Percentiles rank a stretch among this genome's conserved stretches.
phyloP scores from a whole-genome alignment of 2,888 invertebrate species.

The Andrena camellia region DNA sequence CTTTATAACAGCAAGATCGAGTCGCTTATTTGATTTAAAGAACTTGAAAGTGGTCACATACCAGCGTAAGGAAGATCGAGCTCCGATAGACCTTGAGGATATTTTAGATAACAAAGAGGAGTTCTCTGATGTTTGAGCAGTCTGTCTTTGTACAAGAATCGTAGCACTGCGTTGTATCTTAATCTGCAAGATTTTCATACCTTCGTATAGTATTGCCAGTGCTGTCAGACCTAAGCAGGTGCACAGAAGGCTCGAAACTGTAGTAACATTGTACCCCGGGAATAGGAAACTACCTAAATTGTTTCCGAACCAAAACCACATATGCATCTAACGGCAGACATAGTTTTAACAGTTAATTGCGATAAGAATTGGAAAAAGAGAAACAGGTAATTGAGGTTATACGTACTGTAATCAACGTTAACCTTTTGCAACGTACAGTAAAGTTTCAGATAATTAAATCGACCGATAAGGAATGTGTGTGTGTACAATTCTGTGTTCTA shows the following conservation, averaged over 20 bases:
- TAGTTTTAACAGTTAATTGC: not conserved
- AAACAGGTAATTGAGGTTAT: slow-evolving; percentile 1
- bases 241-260: slow-evolving; percentile 86
- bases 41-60: slow-evolving; percentile 56
- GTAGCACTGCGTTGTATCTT: slow-evolving; percentile 84
- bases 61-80: slow-evolving; percentile 70
- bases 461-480: slow-evolving; percentile 61
- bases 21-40: not conserved
- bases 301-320: slow-evolving; percentile 89
- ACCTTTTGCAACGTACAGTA: not conserved
- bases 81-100: slow-evolving; percentile 63
- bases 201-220: slow-evolving; percentile 89
- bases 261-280: slow-evolving; percentile 87
- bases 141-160: slow-evolving; percentile 79
- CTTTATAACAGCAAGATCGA: too few relatives aligned
- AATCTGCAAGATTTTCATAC: slow-evolving; percentile 85
- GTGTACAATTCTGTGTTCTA: slow-evolving; percentile 35
- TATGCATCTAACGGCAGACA: slow-evolving; percentile 86
- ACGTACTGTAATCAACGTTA: slow-evolving; percentile 38
- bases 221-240: slow-evolving; percentile 88
- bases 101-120: slow-evolving; percentile 83
- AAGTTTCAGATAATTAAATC: slow-evolving; percentile 46
- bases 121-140: slow-evolving; percentile 84
- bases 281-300: slow-evolving; percentile 89
- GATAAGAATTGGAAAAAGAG: not conserved